Evolutionary conservation across 2,797 vertebrate species (phyloP), one percentile per base, ranked within the genome.

Genomic region (Sebastiscus tertius): DNA sequence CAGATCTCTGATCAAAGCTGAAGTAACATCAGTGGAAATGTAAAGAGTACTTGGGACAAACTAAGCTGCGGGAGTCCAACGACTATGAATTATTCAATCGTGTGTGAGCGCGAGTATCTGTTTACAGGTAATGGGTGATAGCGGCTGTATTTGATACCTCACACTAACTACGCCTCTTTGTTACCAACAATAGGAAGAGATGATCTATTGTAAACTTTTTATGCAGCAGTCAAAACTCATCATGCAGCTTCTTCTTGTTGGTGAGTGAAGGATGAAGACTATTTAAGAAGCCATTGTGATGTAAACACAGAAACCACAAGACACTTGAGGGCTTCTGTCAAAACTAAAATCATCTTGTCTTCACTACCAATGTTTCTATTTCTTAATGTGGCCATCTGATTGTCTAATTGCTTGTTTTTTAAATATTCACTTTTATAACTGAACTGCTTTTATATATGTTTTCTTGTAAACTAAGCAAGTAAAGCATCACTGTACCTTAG

Each of bases 31-130:
- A 55, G 65, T 86, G 74, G 75, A 82, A 76, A 81, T 77, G 81
- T 78, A 71, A 89, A 89, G 86, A 79, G 83, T 74, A 74, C 63
- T 39, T 20, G 77, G 16, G 59, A 71, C 84, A 76, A 87, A 75
- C 75, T 81, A 84, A 88, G 86, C 86, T 72, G 74, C 54, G 78
- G 90, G 88, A 93, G 93, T 87, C 85, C 80, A 69, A 67, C 82
- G 79, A 36, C 77, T 64, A 94, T 96, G 79, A 96, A 96, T 96
- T 89, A 96, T 96, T 95, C 76, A 96, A 79, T 88, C 82, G 87
- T 86, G 84, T 87, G 89, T 89, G 90, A 81, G 88, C 5, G 83
- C 74, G 84, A 87, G 91, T 90, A 91, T 96, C 95, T 79, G 73
- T 82, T 96, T 95, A 92, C 95, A 88, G 86, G 84, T 89, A 84